Evolutionary conservation across 2,888 invertebrate genomes (phyloP), one percentile per base, ranked within the genome.

Genomic region (Papilio demoleus): DNA sequence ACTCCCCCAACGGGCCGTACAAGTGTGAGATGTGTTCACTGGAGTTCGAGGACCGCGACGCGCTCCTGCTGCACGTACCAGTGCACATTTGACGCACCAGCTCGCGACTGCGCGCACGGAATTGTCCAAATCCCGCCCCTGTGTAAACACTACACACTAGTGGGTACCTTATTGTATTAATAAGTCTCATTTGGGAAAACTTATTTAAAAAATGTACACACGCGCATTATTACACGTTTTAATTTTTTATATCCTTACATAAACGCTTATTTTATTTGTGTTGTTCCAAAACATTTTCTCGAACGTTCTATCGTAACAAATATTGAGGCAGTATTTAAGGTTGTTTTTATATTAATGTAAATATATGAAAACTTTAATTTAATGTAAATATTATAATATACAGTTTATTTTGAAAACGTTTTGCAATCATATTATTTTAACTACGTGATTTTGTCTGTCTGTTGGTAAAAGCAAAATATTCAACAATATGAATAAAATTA

Each of bases 1-100:
- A 19, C 60, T 66, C 70, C 17, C 60, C 88, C 0, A 83, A 88
- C 17, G 94, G 88, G 67, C 95, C 95, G 53, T 96, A 94, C 86
- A 95, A 95, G 75, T 97, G 97, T 82, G 97, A 97, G 85, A 97
- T 97, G 96, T 97, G 97, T 84, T 94, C 95, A 66, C 94, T 95
- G 60, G 94, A 95, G 75, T 97, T 97, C 85, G 90, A 94, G 11
- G 95, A 95, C 72, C 94, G 96, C 63, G 95, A 95, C 63, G 96
- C 96, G 73, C 87, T 97, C 72, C 93, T 96, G 67, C 81, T 91
- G 0, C 97, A 97, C 87, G 96, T 97, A 78, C 96, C 96, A 67
- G 94, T 97, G 81, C 97, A 97, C 85, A 97, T 97, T 88, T 95
- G 95, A 95, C 88, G 78, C 61, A 72, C 58, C 62, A 47, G 68